Evolutionary conservation across 2,113 vertebrate species (phyloP).

Genomic region (Pollimyrus isidori): DNA sequence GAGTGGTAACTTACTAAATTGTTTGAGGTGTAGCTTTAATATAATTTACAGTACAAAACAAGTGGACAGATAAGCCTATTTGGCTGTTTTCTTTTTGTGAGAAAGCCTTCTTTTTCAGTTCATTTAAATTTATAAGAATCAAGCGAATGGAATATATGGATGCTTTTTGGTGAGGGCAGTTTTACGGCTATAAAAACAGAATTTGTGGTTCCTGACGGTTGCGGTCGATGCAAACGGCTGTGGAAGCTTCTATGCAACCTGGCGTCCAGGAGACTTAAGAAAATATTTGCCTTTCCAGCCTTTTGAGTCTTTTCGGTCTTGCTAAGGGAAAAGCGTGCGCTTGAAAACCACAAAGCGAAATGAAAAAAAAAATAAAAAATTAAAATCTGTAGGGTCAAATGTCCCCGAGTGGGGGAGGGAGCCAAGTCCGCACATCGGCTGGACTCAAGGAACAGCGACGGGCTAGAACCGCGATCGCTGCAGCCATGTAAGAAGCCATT

Average conservation of each 20-base stretch:
- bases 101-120: constrained; percentile 72
- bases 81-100: constrained; percentile 66
- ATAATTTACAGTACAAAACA: neutral
- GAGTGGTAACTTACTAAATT: neutral
- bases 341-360: constrained; percentile 43
- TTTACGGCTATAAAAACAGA: constrained; percentile 87
- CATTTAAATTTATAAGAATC: constrained; percentile 89
- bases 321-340: constrained; percentile 56
- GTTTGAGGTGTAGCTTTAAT: neutral
- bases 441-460: constrained; percentile 14
- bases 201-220: constrained; percentile 76
- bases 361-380: constrained; percentile 39
- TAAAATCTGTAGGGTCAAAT: constrained; percentile 59
- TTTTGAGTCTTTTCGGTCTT: constrained; percentile 71
- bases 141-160: constrained; percentile 75
- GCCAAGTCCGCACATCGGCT: constrained; percentile 52
- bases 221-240: constrained; percentile 77
- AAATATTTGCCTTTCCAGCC: constrained; percentile 96
- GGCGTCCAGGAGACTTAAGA: constrained; percentile 86
- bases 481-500: constrained; percentile 52
- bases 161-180: constrained; percentile 61
- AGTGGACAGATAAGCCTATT: constrained; percentile 24
- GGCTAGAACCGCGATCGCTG: constrained; percentile 40
- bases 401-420: constrained; percentile 59
- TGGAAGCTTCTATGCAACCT: constrained; percentile 93